Conservation (phyloP, 92 coral and sea anemone genomes). For the Scolanthus callimorphus region DNA sequence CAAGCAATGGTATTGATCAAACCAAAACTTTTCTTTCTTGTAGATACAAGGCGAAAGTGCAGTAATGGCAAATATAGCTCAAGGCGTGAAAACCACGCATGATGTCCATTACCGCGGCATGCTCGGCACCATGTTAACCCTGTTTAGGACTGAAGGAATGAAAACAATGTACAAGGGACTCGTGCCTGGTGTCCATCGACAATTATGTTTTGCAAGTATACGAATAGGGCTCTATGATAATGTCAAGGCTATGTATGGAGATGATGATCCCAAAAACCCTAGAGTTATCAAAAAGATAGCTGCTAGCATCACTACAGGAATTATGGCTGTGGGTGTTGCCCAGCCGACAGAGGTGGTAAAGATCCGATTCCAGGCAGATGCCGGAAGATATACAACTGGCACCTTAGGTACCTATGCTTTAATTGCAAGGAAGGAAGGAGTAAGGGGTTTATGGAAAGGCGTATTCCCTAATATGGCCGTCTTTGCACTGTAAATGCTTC, state of each 20-base stretch:
- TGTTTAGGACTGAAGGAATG: slow-evolving; percentile 81
- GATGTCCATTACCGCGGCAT: slow-evolving; percentile 82
- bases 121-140: slow-evolving; percentile 78
- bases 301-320: slow-evolving; percentile 90
- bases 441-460: slow-evolving; percentile 93
- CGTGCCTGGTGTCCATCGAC: slow-evolving; percentile 93
- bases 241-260: slow-evolving; percentile 88
- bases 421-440: slow-evolving; percentile 73
- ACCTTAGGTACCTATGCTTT: slow-evolving; percentile 84
- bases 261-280: slow-evolving; percentile 80
- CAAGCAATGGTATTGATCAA: too few relatives aligned
- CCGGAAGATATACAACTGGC: slow-evolving; percentile 64
- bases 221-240: slow-evolving; percentile 90
- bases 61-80: slow-evolving; percentile 68
- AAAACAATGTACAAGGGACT: slow-evolving; percentile 87
- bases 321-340: slow-evolving; percentile 83
- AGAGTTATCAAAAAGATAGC: slow-evolving; percentile 81
- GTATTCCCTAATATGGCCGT: slow-evolving; percentile 98
- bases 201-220: slow-evolving; percentile 91
- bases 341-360: slow-evolving; percentile 96
- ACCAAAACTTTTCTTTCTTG: slow-evolving; percentile 1
- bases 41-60: slow-evolving; percentile 94
- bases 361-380: slow-evolving; percentile 94
- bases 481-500: slow-evolving; percentile 92
- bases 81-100: slow-evolving; percentile 52